Percentiles rank a stretch among this genome's conserved stretches.
Conservation (phyloP, 2,888 invertebrate genomes). For the Volucella inanis region DNA sequence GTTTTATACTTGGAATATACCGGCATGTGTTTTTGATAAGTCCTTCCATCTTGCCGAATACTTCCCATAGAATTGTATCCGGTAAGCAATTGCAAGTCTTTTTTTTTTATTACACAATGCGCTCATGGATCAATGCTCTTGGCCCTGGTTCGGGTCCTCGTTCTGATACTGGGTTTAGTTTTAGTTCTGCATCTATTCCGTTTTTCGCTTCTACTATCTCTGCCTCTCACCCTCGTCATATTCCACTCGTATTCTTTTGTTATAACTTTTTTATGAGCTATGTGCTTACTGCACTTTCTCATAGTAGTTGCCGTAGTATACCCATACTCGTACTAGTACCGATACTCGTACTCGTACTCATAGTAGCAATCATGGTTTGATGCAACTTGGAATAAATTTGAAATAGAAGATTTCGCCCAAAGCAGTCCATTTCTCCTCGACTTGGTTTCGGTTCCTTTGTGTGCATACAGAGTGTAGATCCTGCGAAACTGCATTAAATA, state of each 20-base stretch:
- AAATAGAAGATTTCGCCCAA: slow-evolving; percentile 55
- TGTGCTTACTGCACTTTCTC: slow-evolving; percentile 50
- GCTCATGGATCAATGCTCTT: slow-evolving; percentile 42
- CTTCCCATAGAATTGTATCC: slow-evolving; percentile 55
- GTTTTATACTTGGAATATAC: not conserved
- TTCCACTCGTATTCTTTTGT: slow-evolving; percentile 64
- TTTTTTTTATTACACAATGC: slow-evolving; percentile 42
- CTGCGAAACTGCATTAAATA: slow-evolving; percentile 51
- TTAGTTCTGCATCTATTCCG: no score
- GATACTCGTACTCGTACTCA: slow-evolving; percentile 9
- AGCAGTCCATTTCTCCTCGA: slow-evolving; percentile 26
- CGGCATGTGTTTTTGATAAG: slow-evolving; percentile 31
- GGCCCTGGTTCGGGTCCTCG: slow-evolving; percentile 13
- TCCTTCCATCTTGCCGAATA: slow-evolving; percentile 5
- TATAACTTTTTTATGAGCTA: slow-evolving; percentile 66
- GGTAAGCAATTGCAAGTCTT: slow-evolving; percentile 44
- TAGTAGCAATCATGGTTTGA: slow-evolving; percentile 56
- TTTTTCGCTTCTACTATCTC: no score
- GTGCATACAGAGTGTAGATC: slow-evolving; percentile 39
- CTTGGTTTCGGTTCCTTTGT: slow-evolving; percentile 30
- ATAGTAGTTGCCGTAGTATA: slow-evolving; percentile 22
- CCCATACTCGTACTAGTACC: not conserved
- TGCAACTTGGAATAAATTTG: slow-evolving; percentile 57
- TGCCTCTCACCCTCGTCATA: slow-evolving; percentile 14
- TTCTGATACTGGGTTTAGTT: no score